Evolutionary conservation across 1,140 invertebrate species (phyloP).

Genomic region (Galleria mellonella): DNA sequence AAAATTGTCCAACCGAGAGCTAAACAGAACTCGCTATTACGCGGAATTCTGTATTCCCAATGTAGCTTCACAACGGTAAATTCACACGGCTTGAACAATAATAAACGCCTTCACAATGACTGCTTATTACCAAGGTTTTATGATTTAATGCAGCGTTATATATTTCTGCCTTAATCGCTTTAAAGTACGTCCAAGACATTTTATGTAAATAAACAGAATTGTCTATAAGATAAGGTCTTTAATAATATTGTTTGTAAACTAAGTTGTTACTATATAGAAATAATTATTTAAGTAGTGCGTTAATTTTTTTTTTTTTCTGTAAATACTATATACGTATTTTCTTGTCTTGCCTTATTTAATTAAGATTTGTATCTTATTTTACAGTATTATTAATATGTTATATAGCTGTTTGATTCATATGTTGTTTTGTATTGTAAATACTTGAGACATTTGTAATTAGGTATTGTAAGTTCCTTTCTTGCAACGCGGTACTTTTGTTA

Average conservation of each 20-base stretch:
- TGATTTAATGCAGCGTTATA: too few relatives aligned
- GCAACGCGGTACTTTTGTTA: not conserved
- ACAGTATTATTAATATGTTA: constrained; percentile 17
- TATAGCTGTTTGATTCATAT: not conserved
- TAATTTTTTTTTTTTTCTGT: constrained; percentile 3
- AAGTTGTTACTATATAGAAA: not conserved
- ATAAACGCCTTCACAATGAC: constrained; percentile 51
- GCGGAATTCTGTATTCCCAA: constrained; percentile 33
- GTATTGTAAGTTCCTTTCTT: not conserved
- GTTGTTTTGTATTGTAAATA: constrained; percentile 7
- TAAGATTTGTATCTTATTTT: constrained; percentile 10
- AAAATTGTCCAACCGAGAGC: constrained; percentile 36
- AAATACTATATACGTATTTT: constrained; percentile 14
- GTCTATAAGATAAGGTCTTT: too few relatives aligned
- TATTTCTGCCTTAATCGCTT: constrained; percentile 3
- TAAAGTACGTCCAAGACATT: not conserved
- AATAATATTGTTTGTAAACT: not conserved
- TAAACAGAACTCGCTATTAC: constrained; percentile 31
- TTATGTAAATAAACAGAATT: constrained; percentile 9
- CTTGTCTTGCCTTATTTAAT: constrained; percentile 15
- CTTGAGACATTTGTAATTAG: not conserved
- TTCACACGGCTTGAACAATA: constrained; percentile 41
- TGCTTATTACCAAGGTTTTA: constrained; percentile 21
- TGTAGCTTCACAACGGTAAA: constrained; percentile 32
- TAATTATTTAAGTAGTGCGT: not conserved